Base-by-base conservation (phyloP, 2,113 vertebrate species). In the Hypocryptadius cinnamomeus region DNA sequence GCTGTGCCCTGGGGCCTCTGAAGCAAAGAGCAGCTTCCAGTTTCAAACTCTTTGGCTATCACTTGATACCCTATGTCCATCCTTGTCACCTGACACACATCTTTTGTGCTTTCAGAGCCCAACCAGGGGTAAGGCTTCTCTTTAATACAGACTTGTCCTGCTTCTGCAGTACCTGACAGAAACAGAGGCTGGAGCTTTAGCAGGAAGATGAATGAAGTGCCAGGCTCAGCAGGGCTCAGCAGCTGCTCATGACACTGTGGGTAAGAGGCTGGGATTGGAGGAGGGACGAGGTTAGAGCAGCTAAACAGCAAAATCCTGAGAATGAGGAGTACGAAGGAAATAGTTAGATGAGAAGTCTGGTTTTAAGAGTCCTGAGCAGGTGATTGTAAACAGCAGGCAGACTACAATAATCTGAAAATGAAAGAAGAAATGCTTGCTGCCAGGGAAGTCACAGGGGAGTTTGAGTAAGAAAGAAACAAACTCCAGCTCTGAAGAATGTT, bases 221-320 rank as follows among this genome's bases (percentile, higher is more conserved):
- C 72, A 90, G 66, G 68, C 22, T 61, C 47, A 68, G 65, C 60
- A 84, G 21, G 18, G 50, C 60, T 44, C 78, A 37, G 10, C 8
- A 79, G 61, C 39, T 44, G 9, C 13, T 61, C 80, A 45, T 2
- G 27, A 31, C 20, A 21, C 59, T 8, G 33, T 2, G 9, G 25
- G 14, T 37, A 30, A 71, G 22, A 85, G 64, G 35, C 0, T 59
- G 31, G n/a, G 23, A 60, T 0, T 39, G 44, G 8, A 11, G 23
- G 5, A 37, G 5, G 39, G n/a, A 59, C 44, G 16, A 50, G 24
- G 16, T n/a, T 64, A 59, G 4, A 72, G 35, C 44, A 61, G 33
- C 33, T 33, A 3, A 90, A 87, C 37, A 83, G 54, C 66, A 85
- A 79, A 39, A 82, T 20, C 33, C 44, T 4, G 24, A 70, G 13